A percentile compares a stretch with the other conserved stretches of the same genome.
phyloP scores from a whole-genome alignment of 2,113 vertebrate species.

The Plectropomus leopardus region DNA sequence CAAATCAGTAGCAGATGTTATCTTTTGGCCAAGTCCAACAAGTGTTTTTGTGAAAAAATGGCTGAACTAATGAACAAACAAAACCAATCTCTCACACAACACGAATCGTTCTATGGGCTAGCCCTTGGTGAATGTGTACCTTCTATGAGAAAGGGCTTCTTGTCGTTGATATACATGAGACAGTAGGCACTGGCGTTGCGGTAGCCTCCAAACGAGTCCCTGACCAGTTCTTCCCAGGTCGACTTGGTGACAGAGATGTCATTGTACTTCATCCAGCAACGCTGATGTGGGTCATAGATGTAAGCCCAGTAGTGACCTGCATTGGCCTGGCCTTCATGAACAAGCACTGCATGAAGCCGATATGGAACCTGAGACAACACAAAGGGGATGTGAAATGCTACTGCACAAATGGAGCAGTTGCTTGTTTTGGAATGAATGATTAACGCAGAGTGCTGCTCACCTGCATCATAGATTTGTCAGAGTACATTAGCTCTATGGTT shows the following conservation, averaged over 20 bases:
- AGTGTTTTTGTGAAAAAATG: background rate
- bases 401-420: background rate
- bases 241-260: constrained; percentile 98
- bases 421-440: background rate
- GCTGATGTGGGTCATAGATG: constrained; percentile 94
- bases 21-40: background rate
- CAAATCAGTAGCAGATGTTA: background rate
- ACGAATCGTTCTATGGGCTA: too few species aligned
- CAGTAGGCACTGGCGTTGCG: constrained; percentile 98
- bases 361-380: constrained; percentile 91
- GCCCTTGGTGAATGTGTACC: constrained; percentile 80
- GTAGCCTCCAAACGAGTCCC: constrained; percentile 98
- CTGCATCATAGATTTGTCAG: constrained; percentile 98
- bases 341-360: constrained; percentile 95
- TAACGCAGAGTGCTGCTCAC: constrained; percentile 77
- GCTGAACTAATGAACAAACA: background rate
- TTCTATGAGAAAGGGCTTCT: constrained; percentile 96
- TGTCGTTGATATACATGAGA: constrained; percentile 99
- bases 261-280: constrained; percentile 99
- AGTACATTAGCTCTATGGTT: constrained; percentile 98
- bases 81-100: background rate
- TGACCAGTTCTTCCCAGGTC: constrained; percentile 97
- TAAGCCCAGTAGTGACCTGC: constrained; percentile 99
- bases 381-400: background rate
- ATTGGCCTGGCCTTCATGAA: constrained; percentile 98